phyloP scores from a whole-genome alignment of 1,140 invertebrate species.

The Pseudomyrmex gracilis region DNA sequence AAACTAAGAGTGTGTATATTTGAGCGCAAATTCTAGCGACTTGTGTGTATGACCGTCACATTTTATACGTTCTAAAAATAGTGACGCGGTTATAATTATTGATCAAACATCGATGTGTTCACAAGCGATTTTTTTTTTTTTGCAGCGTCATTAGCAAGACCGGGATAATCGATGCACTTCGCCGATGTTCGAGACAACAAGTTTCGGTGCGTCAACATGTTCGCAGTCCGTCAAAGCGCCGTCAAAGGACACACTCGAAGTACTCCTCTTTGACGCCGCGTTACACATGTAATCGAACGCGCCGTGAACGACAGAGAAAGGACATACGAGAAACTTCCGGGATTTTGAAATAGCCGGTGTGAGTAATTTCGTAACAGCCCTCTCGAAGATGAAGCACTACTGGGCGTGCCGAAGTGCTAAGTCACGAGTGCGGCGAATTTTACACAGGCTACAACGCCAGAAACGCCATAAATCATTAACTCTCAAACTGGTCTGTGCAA shows the following conservation, averaged over 20 bases:
- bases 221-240: conserved; percentile 3
- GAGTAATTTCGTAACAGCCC: conserved; percentile 44
- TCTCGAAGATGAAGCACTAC: conserved; percentile 31
- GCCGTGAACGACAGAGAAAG: not conserved
- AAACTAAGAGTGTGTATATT: no score
- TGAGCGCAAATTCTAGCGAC: no score
- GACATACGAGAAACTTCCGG: conserved; percentile 31
- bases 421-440: conserved; percentile 46
- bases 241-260: conserved; percentile 26
- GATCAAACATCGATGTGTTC: not conserved
- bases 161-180: conserved; percentile 16
- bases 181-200: not conserved
- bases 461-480: conserved; percentile 54
- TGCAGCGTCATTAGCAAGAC: not conserved
- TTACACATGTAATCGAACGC: conserved; percentile 28
- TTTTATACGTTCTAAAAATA: not conserved
- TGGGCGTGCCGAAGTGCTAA: conserved; percentile 31
- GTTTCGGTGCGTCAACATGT: conserved; percentile 13
- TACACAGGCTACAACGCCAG: conserved; percentile 30
- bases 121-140: not conserved
- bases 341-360: conserved; percentile 30
- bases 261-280: not conserved
- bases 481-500: conserved; percentile 41
- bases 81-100: no score
- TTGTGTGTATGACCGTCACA: not conserved